Conservation (phyloP, 2,888 invertebrate species). For the Steinernema hermaphroditum region DNA sequence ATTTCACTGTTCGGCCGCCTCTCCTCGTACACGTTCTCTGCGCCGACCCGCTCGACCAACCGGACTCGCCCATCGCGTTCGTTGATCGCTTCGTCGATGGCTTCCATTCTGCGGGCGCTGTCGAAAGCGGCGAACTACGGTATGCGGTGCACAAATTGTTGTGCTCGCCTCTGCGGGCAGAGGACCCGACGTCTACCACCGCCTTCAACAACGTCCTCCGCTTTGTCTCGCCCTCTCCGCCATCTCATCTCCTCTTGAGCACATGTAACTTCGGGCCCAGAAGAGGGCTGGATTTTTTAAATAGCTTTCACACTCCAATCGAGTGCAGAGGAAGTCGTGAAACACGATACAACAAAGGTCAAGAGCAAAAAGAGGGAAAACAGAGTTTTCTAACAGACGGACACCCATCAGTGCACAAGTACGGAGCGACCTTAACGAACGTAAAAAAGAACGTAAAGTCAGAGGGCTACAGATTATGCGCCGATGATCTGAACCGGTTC, state of each 20-base stretch:
- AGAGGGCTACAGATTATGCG: not conserved
- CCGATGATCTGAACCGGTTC: not conserved
- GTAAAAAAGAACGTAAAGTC: not conserved
- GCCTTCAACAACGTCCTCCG: not conserved
- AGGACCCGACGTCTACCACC: not conserved
- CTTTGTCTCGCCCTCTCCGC: not conserved
- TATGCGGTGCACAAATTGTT: constrained; percentile 12
- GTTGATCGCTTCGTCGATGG: too few relatives aligned
- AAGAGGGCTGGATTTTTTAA: too few relatives aligned
- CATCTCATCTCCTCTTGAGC: not conserved
- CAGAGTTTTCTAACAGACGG: too few relatives aligned
- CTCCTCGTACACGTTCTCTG: not conserved
- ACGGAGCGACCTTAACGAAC: not conserved
- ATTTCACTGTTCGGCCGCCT: constrained; percentile 1
- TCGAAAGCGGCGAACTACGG: constrained; percentile 12
- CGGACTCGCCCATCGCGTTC: not conserved
- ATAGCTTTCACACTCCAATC: too few relatives aligned
- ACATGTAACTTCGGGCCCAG: not conserved
- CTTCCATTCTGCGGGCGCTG: not conserved
- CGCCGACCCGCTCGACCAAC: not conserved
- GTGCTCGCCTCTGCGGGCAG: not conserved
- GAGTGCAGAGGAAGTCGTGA: too few relatives aligned
- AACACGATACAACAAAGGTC: too few relatives aligned
- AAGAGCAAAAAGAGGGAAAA: too few relatives aligned
- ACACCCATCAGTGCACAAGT: not conserved